phyloP scores from a whole-genome alignment of 2,797 vertebrate species.

The Phoxinus dragarum region DNA sequence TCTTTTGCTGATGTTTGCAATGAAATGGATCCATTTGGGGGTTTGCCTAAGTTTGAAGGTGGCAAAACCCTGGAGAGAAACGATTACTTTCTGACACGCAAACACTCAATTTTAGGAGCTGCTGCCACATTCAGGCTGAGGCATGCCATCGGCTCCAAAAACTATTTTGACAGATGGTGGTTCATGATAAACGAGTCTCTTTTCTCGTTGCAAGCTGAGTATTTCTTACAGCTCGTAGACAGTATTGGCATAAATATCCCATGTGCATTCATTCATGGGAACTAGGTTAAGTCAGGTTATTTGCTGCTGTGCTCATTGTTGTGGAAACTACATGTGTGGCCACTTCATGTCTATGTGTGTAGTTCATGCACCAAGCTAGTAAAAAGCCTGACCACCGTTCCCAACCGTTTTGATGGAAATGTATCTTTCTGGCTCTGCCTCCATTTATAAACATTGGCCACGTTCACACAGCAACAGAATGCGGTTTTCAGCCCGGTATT shows the following conservation, averaged over 20 bases:
- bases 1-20: not conserved
- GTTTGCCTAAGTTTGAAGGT: conserved; percentile 29
- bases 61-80: conserved; percentile 45
- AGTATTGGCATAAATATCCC: conserved; percentile 51
- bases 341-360: not conserved
- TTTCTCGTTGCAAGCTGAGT: conserved; percentile 58
- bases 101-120: conserved; percentile 50
- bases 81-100: conserved; percentile 56
- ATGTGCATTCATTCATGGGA: conserved; percentile 49
- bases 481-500: not conserved
- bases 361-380: conserved; percentile 6
- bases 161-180: conserved; percentile 70
- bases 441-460: not conserved
- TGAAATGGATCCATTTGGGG: not conserved
- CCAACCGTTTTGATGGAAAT: conserved; percentile 4
- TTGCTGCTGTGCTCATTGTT: conserved; percentile 38
- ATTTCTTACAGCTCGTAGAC: conserved; percentile 60
- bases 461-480: not conserved
- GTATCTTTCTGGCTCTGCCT: not conserved
- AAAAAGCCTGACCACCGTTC: not conserved
- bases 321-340: conserved; percentile 36
- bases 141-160: conserved; percentile 57
- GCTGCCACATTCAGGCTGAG: conserved; percentile 60
- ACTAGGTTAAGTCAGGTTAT: conserved; percentile 23
- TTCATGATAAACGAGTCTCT: conserved; percentile 63